Base-by-base conservation (phyloP, 37 sponge, comb jelly and placozoan genomes). In the Cliona cf. orientalis region DNA sequence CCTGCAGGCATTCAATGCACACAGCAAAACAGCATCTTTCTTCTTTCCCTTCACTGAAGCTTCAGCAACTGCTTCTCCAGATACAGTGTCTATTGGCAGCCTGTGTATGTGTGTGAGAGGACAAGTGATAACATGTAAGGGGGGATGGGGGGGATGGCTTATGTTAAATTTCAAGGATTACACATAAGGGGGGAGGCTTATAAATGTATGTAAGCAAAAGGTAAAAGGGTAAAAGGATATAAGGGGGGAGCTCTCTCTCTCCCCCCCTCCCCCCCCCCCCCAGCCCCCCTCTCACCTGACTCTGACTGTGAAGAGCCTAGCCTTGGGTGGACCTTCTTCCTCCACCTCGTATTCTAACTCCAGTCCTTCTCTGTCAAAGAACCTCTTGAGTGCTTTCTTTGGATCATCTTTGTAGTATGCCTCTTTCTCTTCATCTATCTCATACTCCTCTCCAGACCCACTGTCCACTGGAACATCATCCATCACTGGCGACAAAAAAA, bases 301-400 rank as follows among this genome's bases (percentile, higher is more conserved):
- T 68, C 77, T 81, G 66, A 72, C 91, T 4, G 57, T 78, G 49
- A 58, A 94, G 17, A 43, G 56, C 37, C 62, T 84, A 55, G 72
- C 57, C 11, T 39, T 44, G 0, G 46, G 56, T 56, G 60, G 66
- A 28, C 92, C 92, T 19, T 42, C 82, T 34, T 95, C 96, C 53
- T 86, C 92, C 6, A 69, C 69, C 42, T 95, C 96, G 65, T 89
- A 95, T 46, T 92, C 96, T 76, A 95, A 46, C 55, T 91, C 93
- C 29, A 95, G 57, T n/a, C 87, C 97, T 88, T 94, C 97, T 72
- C 89, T 80, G 28, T 97, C 97, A 82, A 97, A 94, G 84, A 83
- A 97, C 41, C 86, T 84, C 64, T 79, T 84, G 26, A 97, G 79
- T 7, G 84, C 92, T 40, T 89, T 97, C 84, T 97, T 97, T 1